These are phyloP conservation scores for Oxyura jamaicensis DNA, from an alignment of 2,113 vertebrate genomes.

Conservation along the genomic window DNA sequence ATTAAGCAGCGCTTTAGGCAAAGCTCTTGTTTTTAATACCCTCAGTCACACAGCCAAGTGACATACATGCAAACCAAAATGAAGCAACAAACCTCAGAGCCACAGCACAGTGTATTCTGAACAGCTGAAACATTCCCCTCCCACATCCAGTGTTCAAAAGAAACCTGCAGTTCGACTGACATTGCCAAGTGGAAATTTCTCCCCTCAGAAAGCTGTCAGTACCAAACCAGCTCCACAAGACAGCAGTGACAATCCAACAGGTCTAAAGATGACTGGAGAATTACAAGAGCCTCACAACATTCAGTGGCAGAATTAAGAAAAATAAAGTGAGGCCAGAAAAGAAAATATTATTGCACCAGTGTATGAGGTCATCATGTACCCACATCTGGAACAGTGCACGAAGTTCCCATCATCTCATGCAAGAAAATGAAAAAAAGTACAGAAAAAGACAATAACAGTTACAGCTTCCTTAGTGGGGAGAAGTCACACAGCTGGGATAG, in stretches of 20 bases:
- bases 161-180: not conserved
- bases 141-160: not conserved
- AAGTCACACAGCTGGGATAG: not conserved
- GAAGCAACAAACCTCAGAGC: not conserved
- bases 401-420: not conserved
- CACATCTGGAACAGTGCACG: not conserved
- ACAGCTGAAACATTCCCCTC: not conserved
- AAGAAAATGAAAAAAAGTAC: not conserved
- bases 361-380: not conserved
- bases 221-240: not conserved
- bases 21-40: not conserved
- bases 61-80: no score
- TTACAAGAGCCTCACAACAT: not conserved
- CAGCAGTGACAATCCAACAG: rapidly evolving
- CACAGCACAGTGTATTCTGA: not conserved
- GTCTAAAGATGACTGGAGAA: not conserved
- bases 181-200: not conserved
- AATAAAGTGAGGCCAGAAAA: not conserved
- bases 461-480: not conserved
- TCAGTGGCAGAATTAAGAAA: not conserved
- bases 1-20: rapidly evolving
- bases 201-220: not conserved
- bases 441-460: not conserved
- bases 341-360: not conserved
- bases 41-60: not conserved